Conservation (phyloP, 2,888 invertebrate species). For the Drosophila testacea region DNA sequence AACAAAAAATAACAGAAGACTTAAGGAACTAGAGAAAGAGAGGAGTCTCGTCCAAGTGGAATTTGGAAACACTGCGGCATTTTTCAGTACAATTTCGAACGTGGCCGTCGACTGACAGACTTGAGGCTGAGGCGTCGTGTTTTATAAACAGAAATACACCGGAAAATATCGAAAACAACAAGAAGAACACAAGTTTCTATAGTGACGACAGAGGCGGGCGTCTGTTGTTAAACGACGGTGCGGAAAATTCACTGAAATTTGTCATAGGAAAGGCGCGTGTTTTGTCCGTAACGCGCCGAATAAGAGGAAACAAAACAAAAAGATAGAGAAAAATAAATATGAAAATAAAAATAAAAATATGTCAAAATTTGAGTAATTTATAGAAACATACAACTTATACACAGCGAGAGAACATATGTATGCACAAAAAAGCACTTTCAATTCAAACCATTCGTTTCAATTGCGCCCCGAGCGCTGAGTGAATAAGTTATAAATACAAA, state of each 20-base stretch:
- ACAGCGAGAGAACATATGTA: constrained; percentile 8
- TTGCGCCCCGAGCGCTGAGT: constrained; percentile 48
- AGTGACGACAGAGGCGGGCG: constrained; percentile 30
- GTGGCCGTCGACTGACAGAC: constrained; percentile 63
- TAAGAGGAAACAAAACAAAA: constrained; percentile 5
- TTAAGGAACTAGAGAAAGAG: constrained; percentile 42
- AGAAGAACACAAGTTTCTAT: constrained; percentile 12
- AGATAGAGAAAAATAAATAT: constrained; percentile 17
- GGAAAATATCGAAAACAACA: constrained; percentile 50
- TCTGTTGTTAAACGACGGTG: constrained; percentile 34
- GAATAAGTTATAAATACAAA: constrained; percentile 60
- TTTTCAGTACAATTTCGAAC: constrained; percentile 76
- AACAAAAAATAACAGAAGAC: constrained; percentile 15
- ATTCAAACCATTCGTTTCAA: constrained; percentile 51
- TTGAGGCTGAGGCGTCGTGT: constrained; percentile 35
- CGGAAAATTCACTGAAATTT: constrained; percentile 23
- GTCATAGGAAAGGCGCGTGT: constrained; percentile 36
- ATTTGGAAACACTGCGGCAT: constrained; percentile 75
- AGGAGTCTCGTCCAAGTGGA: constrained; percentile 59
- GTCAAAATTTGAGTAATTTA: constrained; percentile 53
- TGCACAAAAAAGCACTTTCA: constrained; percentile 35
- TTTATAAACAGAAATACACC: constrained; percentile 38
- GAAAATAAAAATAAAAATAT: constrained; percentile 38
- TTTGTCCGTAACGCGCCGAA: constrained; percentile 21
- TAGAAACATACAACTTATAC: constrained; percentile 37